Evolutionary conservation across 2,797 vertebrate species (phyloP).

Genomic region (Bovichtus diacanthus): DNA sequence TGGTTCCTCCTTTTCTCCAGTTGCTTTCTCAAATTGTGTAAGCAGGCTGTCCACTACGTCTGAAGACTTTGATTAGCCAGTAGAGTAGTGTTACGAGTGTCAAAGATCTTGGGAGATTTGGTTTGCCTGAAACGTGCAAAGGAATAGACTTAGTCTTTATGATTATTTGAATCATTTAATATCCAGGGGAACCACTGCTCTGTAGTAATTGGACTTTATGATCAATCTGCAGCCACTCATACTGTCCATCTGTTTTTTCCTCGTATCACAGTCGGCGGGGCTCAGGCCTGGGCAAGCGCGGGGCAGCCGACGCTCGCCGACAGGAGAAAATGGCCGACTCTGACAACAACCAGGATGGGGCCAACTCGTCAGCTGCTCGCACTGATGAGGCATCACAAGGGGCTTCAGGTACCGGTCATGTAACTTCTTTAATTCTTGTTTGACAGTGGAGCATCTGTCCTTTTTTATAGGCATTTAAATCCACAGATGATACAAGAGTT

Average conservation of each 20-base stretch:
- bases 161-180: background rate
- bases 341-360: slow-evolving; percentile 97
- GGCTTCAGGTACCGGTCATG: slow-evolving; percentile 91
- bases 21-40: too few relatives aligned
- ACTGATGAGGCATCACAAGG: slow-evolving; percentile 97
- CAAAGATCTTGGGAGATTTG: too few relatives aligned
- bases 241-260: background rate
- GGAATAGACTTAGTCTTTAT: too few relatives aligned
- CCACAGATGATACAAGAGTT: background rate
- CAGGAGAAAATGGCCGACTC: slow-evolving; percentile 99
- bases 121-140: too few relatives aligned
- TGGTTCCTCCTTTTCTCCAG: too few relatives aligned
- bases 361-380: slow-evolving; percentile 95
- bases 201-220: background rate
- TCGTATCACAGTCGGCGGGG: slow-evolving; percentile 93
- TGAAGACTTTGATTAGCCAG: too few relatives aligned
- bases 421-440: background rate
- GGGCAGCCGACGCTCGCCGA: slow-evolving; percentile 99
- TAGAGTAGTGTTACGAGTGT: too few relatives aligned
- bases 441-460: background rate
- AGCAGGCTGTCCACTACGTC: too few relatives aligned
- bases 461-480: background rate
- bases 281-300: slow-evolving; percentile 99
- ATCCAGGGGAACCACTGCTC: background rate
- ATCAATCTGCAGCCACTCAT: slow-evolving; percentile 17